These are phyloP conservation scores for Eustalomyia histrio DNA, from an alignment of 2,888 invertebrate genomes.

Conservation along the genomic window DNA sequence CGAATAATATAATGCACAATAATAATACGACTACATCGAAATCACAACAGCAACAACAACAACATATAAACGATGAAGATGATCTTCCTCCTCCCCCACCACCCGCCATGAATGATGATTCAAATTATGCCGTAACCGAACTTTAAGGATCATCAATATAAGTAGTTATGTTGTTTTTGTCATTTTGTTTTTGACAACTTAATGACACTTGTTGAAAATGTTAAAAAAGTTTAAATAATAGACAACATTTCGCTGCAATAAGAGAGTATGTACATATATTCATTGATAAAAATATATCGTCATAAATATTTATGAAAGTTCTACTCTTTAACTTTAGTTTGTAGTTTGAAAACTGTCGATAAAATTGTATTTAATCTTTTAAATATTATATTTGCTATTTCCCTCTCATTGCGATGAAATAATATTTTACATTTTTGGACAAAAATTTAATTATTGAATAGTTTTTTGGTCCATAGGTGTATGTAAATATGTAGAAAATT, in stretches of 20 bases:
- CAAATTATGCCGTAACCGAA: constrained; percentile 80
- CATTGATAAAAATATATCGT: background rate
- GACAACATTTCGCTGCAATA: constrained; percentile 2
- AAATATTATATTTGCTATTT: no score
- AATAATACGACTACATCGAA: constrained; percentile 60
- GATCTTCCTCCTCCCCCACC: constrained; percentile 77
- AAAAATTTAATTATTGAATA: constrained; percentile 33
- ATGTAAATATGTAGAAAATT: constrained; percentile 58
- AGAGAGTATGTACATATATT: background rate
- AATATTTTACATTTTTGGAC: constrained; percentile 39
- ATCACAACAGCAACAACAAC: constrained; percentile 56
- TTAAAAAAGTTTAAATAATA: constrained; percentile 24
- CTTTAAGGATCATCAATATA: constrained; percentile 72
- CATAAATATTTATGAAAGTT: background rate
- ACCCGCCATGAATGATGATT: constrained; percentile 79
- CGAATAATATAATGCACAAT: constrained; percentile 67
- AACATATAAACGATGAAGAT: constrained; percentile 71
- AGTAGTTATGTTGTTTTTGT: constrained; percentile 29
- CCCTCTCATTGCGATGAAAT: constrained; percentile 12
- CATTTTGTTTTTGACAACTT: constrained; percentile 24
- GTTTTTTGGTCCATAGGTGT: constrained; percentile 39
- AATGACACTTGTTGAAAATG: constrained; percentile 47
- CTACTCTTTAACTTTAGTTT: no score
- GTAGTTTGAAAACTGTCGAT: no score
- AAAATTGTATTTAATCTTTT: no score